A percentile compares a stretch with the other conserved stretches of the same genome.
These are phyloP conservation scores for Gymnodraco acuticeps DNA, from an alignment of 2,797 vertebrate genomes.

Conservation along the genomic window DNA sequence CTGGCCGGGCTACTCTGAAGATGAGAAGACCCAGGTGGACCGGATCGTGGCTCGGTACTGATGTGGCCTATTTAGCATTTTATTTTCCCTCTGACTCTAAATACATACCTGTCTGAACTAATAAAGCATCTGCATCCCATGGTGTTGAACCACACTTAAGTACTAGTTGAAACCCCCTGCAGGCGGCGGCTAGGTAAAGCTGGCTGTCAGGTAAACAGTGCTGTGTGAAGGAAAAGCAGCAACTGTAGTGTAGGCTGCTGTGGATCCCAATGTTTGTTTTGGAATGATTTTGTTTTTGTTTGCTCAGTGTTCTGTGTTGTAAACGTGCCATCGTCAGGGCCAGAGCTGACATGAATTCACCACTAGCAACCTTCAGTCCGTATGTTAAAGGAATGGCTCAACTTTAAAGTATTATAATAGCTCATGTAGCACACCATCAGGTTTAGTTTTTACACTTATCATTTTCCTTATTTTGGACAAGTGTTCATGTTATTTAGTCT, in stretches of 20 bases:
- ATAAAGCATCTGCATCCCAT: slow-evolving; percentile 9
- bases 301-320: no score
- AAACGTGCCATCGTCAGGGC: background rate
- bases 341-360: slow-evolving; percentile 1
- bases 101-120: slow-evolving; percentile 3
- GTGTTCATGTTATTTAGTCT: background rate
- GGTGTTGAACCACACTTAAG: background rate
- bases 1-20: slow-evolving; percentile 93
- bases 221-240: background rate
- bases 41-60: slow-evolving; percentile 88
- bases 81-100: slow-evolving; percentile 3
- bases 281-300: background rate
- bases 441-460: background rate
- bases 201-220: background rate
- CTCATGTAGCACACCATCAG: background rate
- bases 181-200: background rate
- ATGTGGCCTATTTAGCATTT: background rate
- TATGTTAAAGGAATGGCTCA: background rate
- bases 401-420: background rate
- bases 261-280: background rate
- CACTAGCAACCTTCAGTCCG: background rate
- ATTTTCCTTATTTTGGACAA: background rate
- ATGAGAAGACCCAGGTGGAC: slow-evolving; percentile 88
- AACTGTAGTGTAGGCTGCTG: background rate
- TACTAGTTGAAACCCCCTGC: background rate